Evolutionary conservation across 2,797 vertebrate species (phyloP).

Genomic region (Arrhamphus sclerolepis): DNA sequence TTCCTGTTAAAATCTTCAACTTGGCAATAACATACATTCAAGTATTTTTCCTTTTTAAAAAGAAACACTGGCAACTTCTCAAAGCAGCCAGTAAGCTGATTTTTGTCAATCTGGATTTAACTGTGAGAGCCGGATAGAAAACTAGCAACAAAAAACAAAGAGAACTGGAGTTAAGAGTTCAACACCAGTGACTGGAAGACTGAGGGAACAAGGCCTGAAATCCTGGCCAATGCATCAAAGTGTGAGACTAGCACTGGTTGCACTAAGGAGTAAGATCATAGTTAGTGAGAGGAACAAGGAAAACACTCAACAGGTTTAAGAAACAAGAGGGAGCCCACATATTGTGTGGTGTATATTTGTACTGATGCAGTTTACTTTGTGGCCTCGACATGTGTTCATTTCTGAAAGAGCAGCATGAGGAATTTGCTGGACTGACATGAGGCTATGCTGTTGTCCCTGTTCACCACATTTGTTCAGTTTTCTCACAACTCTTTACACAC

Average conservation of each 20-base stretch:
- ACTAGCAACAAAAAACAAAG: constrained; percentile 56
- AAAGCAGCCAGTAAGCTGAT: constrained; percentile 59
- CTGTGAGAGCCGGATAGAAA: constrained; percentile 28
- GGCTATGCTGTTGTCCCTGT: no score
- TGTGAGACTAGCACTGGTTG: constrained; percentile 24
- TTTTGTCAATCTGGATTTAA: constrained; percentile 57
- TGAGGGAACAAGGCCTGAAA: constrained; percentile 20
- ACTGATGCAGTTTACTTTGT: constrained; percentile 2
- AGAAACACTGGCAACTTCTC: constrained; percentile 50
- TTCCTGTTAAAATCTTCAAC: constrained; percentile 3
- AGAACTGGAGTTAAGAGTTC: constrained; percentile 53
- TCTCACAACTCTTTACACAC: no score
- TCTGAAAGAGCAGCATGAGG: no score
- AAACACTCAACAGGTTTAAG: constrained; percentile 23
- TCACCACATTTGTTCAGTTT: no score
- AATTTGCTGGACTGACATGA: no score
- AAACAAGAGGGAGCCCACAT: constrained; percentile 13
- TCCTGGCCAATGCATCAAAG: constrained; percentile 20
- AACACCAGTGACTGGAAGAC: constrained; percentile 22
- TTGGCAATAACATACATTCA: neutral
- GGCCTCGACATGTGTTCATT: neutral
- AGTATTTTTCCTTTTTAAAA: neutral
- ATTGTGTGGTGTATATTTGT: constrained; percentile 16
- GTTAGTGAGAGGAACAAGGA: constrained; percentile 11
- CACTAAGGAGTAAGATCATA: constrained; percentile 37